Base-by-base conservation (phyloP, 2,797 vertebrate genomes). In the Crocodylus rhombifer region DNA sequence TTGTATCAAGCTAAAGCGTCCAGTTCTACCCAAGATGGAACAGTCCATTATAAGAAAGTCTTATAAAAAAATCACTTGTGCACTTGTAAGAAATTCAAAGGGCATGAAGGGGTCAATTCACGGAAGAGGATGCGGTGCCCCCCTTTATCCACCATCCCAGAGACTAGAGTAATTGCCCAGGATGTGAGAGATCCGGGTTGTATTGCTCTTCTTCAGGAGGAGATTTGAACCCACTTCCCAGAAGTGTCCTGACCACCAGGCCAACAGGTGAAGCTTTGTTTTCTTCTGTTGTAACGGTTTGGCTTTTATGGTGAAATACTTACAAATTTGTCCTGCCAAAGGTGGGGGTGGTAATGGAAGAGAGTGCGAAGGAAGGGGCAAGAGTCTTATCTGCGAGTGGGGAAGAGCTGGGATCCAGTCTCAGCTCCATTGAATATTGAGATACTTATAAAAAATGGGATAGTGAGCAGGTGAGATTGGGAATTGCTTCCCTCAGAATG, bases 11-110 rank as follows among this genome's bases (percentile, higher is more conserved):
- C 12, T 65, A 91, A 86, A 42, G 86, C 62, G 30, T 77, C 88
- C 74, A 88, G 42, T 71, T 60, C 74, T 56, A 62, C 91, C 95
- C 91, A 82, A 86, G 93, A n/a, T 30, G 79, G 88, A 91, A 74
- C 26, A 7, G 86, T 91, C 94, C 76, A 23, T 92, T 93, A 90
- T 83, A 91, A 93, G 77, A 42, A 42, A 28, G 61, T 65, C 63
- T 65, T 79, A 58, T 58, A 62, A 7, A 79, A 79, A 88, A 84
- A 82, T 21, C 77, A 90, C 42, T 42, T 42, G 8, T 42, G 42
- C 7, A 42, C 42, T 42, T 42, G 8, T 8, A 42, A 42, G 82
- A 86, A 60, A 77, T 14, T 2, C 4, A 57, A 57, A 80, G 1
- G 82, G 14, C 80, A 0, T 4, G 61, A 51, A 42, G 79, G 85